Percentiles rank a stretch among this genome's conserved stretches.
phyloP scores from a whole-genome alignment of 2,888 invertebrate genomes.

The Limnephilus marmoratus region DNA sequence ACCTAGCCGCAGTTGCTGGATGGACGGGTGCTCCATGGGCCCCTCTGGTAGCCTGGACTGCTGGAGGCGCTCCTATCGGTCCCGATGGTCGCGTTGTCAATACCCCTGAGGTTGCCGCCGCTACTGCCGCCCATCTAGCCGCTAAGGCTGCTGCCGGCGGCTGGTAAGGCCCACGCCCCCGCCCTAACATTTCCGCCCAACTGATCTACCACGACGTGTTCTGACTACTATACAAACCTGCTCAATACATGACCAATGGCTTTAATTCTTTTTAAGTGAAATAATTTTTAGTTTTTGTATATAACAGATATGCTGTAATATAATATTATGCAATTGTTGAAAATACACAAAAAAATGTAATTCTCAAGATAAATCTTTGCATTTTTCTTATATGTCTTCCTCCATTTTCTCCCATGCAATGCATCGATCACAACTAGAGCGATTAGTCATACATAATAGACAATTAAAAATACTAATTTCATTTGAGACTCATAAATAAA shows the following conservation, averaged over 20 bases:
- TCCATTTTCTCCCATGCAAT: neutral
- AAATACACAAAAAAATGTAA: neutral
- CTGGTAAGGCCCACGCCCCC: neutral
- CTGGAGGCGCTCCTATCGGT: slow-evolving; percentile 69
- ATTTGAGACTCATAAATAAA: too few species aligned
- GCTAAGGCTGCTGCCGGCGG: slow-evolving; percentile 68
- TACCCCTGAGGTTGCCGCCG: slow-evolving; percentile 63
- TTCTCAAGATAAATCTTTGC: neutral
- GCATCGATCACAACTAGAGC: too few species aligned
- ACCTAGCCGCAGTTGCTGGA: slow-evolving; percentile 68
- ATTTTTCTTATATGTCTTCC: neutral
- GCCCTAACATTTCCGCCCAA: neutral
- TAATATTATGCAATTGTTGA: neutral
- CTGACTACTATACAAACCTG: slow-evolving; percentile 44
- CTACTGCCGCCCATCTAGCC: slow-evolving; percentile 66
- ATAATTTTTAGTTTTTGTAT: neutral
- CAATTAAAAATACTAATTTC: too few species aligned
- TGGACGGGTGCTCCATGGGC: neutral
- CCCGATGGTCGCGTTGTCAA: slow-evolving; percentile 65
- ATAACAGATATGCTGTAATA: neutral
- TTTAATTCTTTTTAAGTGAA: neutral
- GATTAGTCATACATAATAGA: too few species aligned
- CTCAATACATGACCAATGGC: slow-evolving; percentile 7
- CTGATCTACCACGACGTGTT: slow-evolving; percentile 62
- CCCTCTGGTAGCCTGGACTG: slow-evolving; percentile 29